Percentiles rank a stretch among this genome's conserved stretches.
Evolutionary conservation across 2,113 vertebrate genomes (phyloP).

Genomic region (Microcebus jonahi): DNA sequence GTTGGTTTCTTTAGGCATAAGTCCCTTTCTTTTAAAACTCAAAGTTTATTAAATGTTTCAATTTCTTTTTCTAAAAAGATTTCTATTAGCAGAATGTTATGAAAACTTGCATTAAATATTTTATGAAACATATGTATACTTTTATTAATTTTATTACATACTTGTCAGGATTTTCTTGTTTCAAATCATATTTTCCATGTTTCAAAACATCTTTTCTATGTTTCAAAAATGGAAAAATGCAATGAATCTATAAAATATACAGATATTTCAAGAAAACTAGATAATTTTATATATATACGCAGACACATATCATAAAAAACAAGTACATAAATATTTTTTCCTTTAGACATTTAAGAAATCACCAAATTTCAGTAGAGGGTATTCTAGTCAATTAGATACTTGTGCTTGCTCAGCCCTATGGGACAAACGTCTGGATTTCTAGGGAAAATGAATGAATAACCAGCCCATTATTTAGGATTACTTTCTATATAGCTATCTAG

Average conservation of each 20-base stretch:
- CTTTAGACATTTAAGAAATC: neutral
- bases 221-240: neutral
- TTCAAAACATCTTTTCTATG: neutral
- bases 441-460: neutral
- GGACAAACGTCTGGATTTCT: neutral
- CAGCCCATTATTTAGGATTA: neutral
- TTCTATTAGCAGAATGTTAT: neutral
- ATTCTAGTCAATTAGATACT: neutral
- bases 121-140: neutral
- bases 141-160: constrained; percentile 52
- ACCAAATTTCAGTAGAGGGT: neutral
- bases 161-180: neutral
- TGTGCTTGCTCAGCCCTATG: neutral
- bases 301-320: neutral
- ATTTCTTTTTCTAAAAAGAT: neutral
- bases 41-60: neutral
- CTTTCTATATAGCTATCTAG: neutral
- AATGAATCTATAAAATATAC: constrained; percentile 9
- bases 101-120: constrained; percentile 49
- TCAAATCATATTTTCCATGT: neutral
- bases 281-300: neutral
- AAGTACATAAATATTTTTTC: neutral
- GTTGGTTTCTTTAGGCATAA: constrained; percentile 19
- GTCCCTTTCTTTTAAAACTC: neutral
- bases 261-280: neutral